Evolutionary conservation across 2,888 invertebrate genomes (phyloP), one percentile per base, ranked within the genome.

Genomic region (Hyposoter didymator): DNA sequence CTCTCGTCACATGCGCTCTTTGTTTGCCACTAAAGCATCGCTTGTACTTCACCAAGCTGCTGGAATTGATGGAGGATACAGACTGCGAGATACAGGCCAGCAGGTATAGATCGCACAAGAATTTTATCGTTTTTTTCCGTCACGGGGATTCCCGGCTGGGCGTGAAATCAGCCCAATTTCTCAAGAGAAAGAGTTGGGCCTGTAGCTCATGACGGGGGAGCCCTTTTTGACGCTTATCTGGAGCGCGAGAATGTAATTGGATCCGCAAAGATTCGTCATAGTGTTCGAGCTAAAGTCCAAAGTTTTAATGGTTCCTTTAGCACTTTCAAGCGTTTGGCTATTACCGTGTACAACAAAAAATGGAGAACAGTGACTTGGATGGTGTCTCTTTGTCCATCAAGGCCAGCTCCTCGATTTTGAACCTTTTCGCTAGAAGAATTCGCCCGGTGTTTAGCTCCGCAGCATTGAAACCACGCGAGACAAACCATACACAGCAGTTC

Each of bases 151-250:
- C 49, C 52, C 49, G 55, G 39, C 19, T 78, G 14, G 52, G 49
- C 84, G 84, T 84, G 80, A 84, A 80, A 84, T 84, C 66, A 45
- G 70, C 35, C 35, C 35, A 76, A 64, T 75, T 76, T 75, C 80
- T 4, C 19, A 59, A 14, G 67, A 55, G 45, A 72, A 22, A 28
- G 55, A 52, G 74, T 70, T 28, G 19, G 66, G 32, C 43, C 22
- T 67, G 6, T 52, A 22, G 28, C 45, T 52, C 32, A 32, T 14
- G n/a, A 35, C 59, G 32, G 64, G 39, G n/a, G 47, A 45, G 12
- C 45, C 49, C 75, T 32, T 43, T 55, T 43, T 14, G 45, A 47
- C 39, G 39, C 28, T 66, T 17, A 22, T 78, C 69, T 55, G 19
- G 14, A 12, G 32, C 28, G 32, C 14, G 62, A 5, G 39, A 19